phyloP scores from a whole-genome alignment of 1,140 invertebrate species.

The Aporrectodea caliginosa region DNA sequence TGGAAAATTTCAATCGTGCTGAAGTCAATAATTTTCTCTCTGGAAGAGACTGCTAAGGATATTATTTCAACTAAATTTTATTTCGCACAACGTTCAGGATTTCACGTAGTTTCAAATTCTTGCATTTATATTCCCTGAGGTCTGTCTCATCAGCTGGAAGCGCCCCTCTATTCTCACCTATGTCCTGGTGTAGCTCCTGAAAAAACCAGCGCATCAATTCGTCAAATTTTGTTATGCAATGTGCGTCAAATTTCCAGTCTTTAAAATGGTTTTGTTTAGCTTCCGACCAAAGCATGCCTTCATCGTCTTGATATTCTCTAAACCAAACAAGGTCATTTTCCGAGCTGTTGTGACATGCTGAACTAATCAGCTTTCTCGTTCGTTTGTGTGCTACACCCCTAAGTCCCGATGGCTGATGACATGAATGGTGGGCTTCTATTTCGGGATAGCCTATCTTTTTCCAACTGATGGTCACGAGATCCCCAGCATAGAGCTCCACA shows the following conservation, averaged over 20 bases:
- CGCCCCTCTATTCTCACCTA: neutral
- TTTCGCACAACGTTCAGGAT: neutral
- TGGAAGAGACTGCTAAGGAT: too few relatives aligned
- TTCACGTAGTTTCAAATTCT: neutral
- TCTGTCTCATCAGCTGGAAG: neutral
- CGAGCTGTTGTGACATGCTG: neutral
- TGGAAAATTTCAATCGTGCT: too few relatives aligned
- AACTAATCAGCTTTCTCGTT: neutral
- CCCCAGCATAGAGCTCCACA: neutral
- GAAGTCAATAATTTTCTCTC: too few relatives aligned
- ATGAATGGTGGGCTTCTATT: neutral
- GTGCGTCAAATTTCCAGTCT: neutral
- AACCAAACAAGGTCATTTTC: neutral
- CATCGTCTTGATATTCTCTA: neutral
- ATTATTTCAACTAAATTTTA: too few relatives aligned
- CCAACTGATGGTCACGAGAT: neutral
- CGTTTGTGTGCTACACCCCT: neutral
- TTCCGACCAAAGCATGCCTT: neutral
- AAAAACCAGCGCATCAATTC: constrained; percentile 2
- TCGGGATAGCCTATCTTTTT: neutral
- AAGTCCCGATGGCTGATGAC: neutral
- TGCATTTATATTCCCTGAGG: neutral
- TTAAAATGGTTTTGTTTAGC: neutral
- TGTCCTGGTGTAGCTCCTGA: neutral
- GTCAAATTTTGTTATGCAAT: neutral